Base-by-base conservation (phyloP, 2,113 vertebrate genomes). In the Microtus richardsoni region DNA sequence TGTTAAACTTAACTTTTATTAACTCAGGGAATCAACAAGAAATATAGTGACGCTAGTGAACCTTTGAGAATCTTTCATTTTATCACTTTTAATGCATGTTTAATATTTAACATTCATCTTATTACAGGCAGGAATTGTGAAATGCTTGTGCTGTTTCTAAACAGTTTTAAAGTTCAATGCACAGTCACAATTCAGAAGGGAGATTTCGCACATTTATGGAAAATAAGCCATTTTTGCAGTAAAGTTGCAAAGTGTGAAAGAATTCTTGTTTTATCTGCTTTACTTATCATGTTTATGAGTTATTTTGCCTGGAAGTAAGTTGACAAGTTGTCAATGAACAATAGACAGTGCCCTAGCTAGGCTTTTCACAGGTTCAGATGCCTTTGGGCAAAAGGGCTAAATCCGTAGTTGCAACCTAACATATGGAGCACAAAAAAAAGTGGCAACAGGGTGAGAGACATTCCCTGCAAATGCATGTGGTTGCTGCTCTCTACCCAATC, bases 281-380 rank as follows among this genome's bases (percentile, higher is more conserved):
- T 99, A 98, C 98, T 99, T 98, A 98, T 98, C 98, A 98, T 99
- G 98, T 99, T 99, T 99, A 98, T 98, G 98, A 99, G 98, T 98
- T 99, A 98, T 99, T 98, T 98, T 99, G 98, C 98, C 98, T 99
- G 98, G 98, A 99, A 99, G 98, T 99, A 99, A 99, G 98, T 99
- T 99, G 98, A 99, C 98, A 99, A 98, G 98, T 99, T 99, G 99
- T 99, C 98, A 99, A 98, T 99, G 99, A 99, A 99, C 97, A 99
- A 99, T 98, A 99, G 98, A 98, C 99, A 98, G 97, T 97, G 98
- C 99, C 99, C 99, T 98, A 98, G 98, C 98, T 98, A 98, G 98
- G 99, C 98, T 99, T 99, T 99, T 99, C 99, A 99, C 98, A 99
- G 99, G 99, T 99, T 99, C 98, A 82, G 97, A 98, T 99, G 98